Conservation (phyloP, 1,140 invertebrate species). For the Cotesia glomerata region DNA sequence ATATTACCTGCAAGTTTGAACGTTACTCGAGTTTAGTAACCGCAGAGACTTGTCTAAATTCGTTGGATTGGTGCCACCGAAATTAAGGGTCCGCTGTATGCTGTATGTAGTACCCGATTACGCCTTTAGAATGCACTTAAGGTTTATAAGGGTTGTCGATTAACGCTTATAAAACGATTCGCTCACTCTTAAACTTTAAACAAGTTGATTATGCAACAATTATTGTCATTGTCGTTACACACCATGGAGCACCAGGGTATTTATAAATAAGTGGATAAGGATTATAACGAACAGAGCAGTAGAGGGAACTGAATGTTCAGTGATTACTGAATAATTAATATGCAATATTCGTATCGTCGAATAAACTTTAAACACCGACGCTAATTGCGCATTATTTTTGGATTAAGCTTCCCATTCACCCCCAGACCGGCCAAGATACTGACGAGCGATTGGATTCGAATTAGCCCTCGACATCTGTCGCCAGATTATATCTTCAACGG, state of each 20-base stretch:
- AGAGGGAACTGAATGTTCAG: constrained; percentile 2
- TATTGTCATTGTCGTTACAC: background rate
- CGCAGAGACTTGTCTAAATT: constrained; percentile 34
- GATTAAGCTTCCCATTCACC: constrained; percentile 42
- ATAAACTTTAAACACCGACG: constrained; percentile 18
- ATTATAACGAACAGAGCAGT: background rate
- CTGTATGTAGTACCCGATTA: constrained; percentile 2
- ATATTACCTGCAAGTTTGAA: constrained; percentile 37
- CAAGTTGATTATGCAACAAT: constrained; percentile 6
- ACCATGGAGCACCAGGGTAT: background rate
- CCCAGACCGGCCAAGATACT: constrained; percentile 31
- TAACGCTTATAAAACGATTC: constrained; percentile 22
- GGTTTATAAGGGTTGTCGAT: constrained; percentile 1
- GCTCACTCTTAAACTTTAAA: constrained; percentile 10
- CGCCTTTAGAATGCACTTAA: constrained; percentile 1
- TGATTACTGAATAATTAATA: constrained; percentile 48
- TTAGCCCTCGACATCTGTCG: constrained; percentile 56
- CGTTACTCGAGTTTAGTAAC: constrained; percentile 32
- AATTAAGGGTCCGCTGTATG: constrained; percentile 35
- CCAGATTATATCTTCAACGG: constrained; percentile 15
- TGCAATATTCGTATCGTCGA: constrained; percentile 37
- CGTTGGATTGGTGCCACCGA: constrained; percentile 51
- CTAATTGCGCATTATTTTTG: constrained; percentile 56
- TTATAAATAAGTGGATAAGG: background rate
- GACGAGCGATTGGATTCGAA: constrained; percentile 54